phyloP scores from a whole-genome alignment of 2,888 invertebrate species.

The Tiliacea citrago region DNA sequence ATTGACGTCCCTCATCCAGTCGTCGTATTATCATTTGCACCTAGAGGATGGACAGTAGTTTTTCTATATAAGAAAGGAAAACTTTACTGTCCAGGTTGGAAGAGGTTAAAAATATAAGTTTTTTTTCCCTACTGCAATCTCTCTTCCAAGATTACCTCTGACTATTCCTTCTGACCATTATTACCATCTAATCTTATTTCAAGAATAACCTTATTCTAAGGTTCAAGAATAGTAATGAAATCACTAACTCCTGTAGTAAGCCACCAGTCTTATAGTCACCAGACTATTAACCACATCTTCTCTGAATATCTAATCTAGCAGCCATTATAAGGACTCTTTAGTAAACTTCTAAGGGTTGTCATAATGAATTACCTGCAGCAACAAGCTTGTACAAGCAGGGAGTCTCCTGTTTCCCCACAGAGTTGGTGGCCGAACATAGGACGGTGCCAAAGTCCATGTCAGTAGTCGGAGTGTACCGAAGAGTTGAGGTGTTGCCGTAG shows the following conservation, averaged over 20 bases:
- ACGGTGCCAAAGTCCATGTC: slow-evolving; percentile 97
- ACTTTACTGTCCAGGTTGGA: too few species aligned
- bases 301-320: neutral
- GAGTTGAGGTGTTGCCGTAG: slow-evolving; percentile 92
- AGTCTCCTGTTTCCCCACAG: slow-evolving; percentile 94
- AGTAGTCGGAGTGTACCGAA: slow-evolving; percentile 95
- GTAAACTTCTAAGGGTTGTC: neutral
- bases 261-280: neutral
- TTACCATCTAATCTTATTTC: neutral
- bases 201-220: neutral
- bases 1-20: too few species aligned
- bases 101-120: neutral
- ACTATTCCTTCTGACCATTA: neutral
- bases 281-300: neutral
- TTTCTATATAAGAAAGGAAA: neutral
- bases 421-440: slow-evolving; percentile 95
- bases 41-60: neutral
- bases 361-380: slow-evolving; percentile 92
- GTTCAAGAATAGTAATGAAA: neutral
- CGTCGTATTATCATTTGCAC: too few species aligned
- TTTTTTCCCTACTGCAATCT: neutral
- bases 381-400: slow-evolving; percentile 96
- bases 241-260: too few species aligned
- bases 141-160: neutral
- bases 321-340: neutral